Base-by-base conservation (phyloP, 2,888 invertebrate species). In the Drosophila tanythrix region DNA sequence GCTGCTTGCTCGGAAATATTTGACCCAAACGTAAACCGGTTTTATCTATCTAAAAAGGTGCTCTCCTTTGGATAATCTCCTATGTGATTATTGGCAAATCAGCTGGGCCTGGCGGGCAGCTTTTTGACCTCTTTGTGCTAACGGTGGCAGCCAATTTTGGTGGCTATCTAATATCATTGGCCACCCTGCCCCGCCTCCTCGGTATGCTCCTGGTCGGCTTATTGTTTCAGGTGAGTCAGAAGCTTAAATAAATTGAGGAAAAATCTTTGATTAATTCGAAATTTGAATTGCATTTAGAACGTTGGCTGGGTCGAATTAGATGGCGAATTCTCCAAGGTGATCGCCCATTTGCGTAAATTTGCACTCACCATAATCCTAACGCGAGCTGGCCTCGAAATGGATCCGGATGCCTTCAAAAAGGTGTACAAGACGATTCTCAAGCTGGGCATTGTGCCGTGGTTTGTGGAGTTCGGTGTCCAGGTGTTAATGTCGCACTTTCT, bases 291-390 rank as follows among this genome's bases (percentile, higher is more conserved):
- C 13, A 31, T 46, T 0, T 93, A 96, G 93, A 97, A 97, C 91
- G 93, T 96, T 33, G 96, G 96, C 40, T 94, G 96, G 88, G 95
- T 97, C 59, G 93, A 95, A 91, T 94, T 96, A 86, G 95, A 96
- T 82, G 95, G 95, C 8, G 94, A 94, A 27, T 97, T 96, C 91
- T 92, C 93, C 57, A 93, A 94, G 75, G 95, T 97, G 52, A 94
- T 96, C 38, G 94, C 95, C 36, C 95, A 96, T 91, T 93, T 97
- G 79, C 96, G 99, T 91, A 97, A 97, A 94, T 95, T 98, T 63
- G 98, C 99, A 21, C 94, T 99, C 90, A 97, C 98, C 11, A 97
- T 99, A 73, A 98, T 99, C 81, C 94, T 99, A 87, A 97, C 97
- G 38, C 94, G 99, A 92, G 99, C 99, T 71, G 99, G 99, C 27